Percentiles rank a stretch among this genome's conserved stretches.
These are phyloP conservation scores for Empidonax traillii DNA, from an alignment of 2,113 vertebrate genomes.

Conservation along the genomic window DNA sequence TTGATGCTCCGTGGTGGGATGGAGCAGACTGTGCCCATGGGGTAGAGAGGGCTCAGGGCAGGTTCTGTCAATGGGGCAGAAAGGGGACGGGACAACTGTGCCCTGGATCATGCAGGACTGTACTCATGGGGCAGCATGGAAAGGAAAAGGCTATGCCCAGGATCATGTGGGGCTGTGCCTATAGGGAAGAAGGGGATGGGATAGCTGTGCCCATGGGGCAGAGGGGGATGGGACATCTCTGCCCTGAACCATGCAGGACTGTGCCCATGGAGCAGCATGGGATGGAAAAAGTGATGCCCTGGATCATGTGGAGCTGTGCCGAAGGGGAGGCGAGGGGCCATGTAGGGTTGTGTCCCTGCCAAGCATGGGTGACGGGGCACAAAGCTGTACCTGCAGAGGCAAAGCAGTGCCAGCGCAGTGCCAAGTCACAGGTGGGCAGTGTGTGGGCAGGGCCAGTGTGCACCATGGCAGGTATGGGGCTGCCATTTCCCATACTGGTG, in stretches of 20 bases:
- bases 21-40: background rate
- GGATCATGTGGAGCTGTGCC: background rate
- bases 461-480: background rate
- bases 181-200: background rate
- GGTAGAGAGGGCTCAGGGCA: background rate
- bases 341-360: background rate
- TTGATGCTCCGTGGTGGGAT: background rate
- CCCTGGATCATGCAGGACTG: background rate
- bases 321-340: background rate
- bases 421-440: background rate
- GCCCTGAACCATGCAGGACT: background rate
- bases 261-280: background rate
- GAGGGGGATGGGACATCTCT: background rate
- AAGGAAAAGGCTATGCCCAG: background rate
- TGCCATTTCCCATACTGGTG: background rate
- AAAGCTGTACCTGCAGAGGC: background rate
- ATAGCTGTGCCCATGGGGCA: background rate
- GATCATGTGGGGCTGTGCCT: background rate
- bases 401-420: background rate
- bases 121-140: background rate
- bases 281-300: background rate
- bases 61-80: background rate
- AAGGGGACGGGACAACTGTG: background rate
- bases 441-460: accelerated
- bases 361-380: background rate